A percentile compares a stretch with the other conserved stretches of the same genome.
Evolutionary conservation across 2,113 vertebrate species (phyloP).

Genomic region (Ploceus nigricollis): DNA sequence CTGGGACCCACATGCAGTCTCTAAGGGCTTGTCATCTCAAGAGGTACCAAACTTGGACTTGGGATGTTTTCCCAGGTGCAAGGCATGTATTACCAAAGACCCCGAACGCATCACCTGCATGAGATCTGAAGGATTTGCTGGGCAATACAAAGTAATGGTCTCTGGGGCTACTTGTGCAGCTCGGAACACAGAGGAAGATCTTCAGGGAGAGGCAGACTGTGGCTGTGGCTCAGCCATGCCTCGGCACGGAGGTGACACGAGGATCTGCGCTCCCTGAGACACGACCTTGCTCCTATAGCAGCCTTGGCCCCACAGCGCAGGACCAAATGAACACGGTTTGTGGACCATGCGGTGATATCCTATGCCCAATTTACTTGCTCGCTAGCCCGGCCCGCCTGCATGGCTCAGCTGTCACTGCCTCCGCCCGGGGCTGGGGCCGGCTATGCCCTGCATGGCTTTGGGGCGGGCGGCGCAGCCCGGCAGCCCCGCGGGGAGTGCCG

Average conservation of each 20-base stretch:
- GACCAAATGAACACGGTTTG: too few relatives aligned
- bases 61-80: not conserved
- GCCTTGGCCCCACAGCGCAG: not conserved
- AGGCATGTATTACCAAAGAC: not conserved
- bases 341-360: too few relatives aligned
- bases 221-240: not conserved
- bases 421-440: not conserved
- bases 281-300: rapidly evolving
- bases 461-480: not conserved
- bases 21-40: not conserved
- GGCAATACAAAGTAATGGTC: not conserved
- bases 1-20: not conserved
- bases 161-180: too few relatives aligned
- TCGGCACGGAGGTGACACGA: rapidly evolving
- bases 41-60: too few relatives aligned
- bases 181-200: not conserved
- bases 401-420: not conserved
- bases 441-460: not conserved
- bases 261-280: rapidly evolving
- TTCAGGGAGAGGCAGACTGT: rapidly evolving
- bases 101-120: too few relatives aligned
- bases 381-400: not conserved
- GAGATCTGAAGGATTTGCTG: not conserved
- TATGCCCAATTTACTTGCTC: rapidly evolving
- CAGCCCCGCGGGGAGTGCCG: not conserved